These are phyloP conservation scores for Oeneis ivallda DNA, from an alignment of 2,888 invertebrate genomes.

Conservation along the genomic window DNA sequence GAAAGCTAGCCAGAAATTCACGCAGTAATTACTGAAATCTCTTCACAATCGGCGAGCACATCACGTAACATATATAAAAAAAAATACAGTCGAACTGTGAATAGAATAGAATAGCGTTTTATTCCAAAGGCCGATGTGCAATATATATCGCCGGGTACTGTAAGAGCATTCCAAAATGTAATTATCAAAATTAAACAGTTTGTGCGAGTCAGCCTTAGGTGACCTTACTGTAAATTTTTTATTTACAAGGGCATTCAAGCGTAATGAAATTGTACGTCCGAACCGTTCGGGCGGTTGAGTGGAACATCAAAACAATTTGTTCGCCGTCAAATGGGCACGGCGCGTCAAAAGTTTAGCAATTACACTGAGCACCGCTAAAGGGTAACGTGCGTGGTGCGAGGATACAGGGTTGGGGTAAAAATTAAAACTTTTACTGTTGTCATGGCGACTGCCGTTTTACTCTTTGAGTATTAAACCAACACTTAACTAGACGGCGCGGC, in stretches of 20 bases:
- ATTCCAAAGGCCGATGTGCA: too few relatives aligned
- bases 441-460: slow-evolving; percentile 1
- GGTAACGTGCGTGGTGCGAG: slow-evolving; percentile 8
- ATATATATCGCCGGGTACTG: too few relatives aligned
- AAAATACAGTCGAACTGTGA: too few relatives aligned
- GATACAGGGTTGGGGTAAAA: not conserved
- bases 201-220: too few relatives aligned
- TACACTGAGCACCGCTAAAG: slow-evolving; percentile 19
- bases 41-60: too few relatives aligned
- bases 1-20: too few relatives aligned
- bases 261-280: not conserved
- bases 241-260: not conserved
- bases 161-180: not conserved
- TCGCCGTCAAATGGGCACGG: not conserved
- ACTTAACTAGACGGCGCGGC: slow-evolving; percentile 9
- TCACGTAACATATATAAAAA: too few relatives aligned
- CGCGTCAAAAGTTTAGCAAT: slow-evolving; percentile 17
- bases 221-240: too few relatives aligned
- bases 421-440: slow-evolving; percentile 10
- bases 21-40: too few relatives aligned
- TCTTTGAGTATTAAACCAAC: slow-evolving; percentile 38
- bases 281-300: not conserved
- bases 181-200: not conserved
- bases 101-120: too few relatives aligned
- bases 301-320: slow-evolving; percentile 19